Conservation (phyloP, 1,140 invertebrate species). For the Lucilia sericata region DNA sequence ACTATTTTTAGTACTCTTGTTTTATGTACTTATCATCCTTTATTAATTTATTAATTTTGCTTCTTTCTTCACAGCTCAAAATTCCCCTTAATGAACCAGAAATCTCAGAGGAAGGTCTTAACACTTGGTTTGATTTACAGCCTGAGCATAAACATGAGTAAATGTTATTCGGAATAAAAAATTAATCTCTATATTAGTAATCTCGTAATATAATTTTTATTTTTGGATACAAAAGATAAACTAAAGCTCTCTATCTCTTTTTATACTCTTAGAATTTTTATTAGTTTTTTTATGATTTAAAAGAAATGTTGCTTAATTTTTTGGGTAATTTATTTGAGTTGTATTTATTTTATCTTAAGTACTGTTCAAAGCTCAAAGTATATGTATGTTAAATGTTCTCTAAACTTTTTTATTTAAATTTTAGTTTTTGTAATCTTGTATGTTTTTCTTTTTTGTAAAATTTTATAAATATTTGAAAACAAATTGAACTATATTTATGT, state of each 20-base stretch:
- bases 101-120: constrained; percentile 67
- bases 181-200: not conserved
- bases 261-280: not conserved
- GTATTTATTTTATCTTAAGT: too few relatives aligned
- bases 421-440: too few relatives aligned
- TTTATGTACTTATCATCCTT: too few relatives aligned
- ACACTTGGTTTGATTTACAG: constrained; percentile 73
- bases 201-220: not conserved
- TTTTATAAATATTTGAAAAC: too few relatives aligned
- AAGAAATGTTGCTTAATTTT: not conserved
- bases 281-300: too few relatives aligned
- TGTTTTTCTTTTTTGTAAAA: too few relatives aligned
- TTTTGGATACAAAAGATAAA: not conserved
- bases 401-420: too few relatives aligned
- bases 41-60: not conserved
- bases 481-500: too few relatives aligned
- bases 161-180: not conserved
- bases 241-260: not conserved
- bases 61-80: constrained; percentile 56
- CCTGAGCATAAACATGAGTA: constrained; percentile 63
- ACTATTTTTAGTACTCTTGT: too few relatives aligned
- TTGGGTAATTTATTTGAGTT: not conserved
- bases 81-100: constrained; percentile 62
- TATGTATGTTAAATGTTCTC: too few relatives aligned
- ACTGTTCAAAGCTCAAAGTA: too few relatives aligned